Conservation (phyloP, 2,888 invertebrate genomes). For the Ischnus inquisitorius region DNA sequence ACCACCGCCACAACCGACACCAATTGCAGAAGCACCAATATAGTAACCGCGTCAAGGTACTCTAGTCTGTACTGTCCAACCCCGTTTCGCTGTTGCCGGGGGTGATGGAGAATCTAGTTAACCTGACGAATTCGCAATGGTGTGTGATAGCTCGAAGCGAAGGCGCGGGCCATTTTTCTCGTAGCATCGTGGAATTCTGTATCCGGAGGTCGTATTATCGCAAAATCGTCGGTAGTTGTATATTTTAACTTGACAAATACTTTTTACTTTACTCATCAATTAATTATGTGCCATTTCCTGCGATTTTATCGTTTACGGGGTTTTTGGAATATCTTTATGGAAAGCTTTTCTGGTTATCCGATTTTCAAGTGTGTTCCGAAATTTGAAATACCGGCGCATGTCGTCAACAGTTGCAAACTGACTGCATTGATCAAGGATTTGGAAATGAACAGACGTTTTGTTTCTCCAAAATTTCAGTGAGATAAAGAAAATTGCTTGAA, state of each 20-base stretch:
- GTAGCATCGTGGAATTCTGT: constrained; percentile 31
- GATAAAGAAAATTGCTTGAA: constrained; percentile 52
- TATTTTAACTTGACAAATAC: constrained; percentile 23
- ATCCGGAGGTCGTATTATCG: constrained; percentile 33
- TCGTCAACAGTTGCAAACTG: not conserved
- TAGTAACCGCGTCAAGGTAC: constrained; percentile 24
- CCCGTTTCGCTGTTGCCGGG: constrained; percentile 33
- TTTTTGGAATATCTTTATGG: not conserved
- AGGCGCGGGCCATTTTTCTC: constrained; percentile 59
- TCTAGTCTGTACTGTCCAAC: constrained; percentile 45
- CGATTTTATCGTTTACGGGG: not conserved
- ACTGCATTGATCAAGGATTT: not conserved
- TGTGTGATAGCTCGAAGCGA: constrained; percentile 61
- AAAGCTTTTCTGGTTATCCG: not conserved
- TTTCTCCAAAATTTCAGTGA: not conserved
- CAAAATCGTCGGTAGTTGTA: constrained; percentile 29
- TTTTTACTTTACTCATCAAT: not conserved
- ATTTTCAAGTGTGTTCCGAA: not conserved
- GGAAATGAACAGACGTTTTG: constrained; percentile 7
- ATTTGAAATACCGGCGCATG: not conserved
- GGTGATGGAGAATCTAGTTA: constrained; percentile 67
- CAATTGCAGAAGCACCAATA: constrained; percentile 6
- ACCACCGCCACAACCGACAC: not conserved
- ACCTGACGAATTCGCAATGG: constrained; percentile 63
- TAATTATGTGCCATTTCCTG: not conserved